Base-by-base conservation (phyloP, 2,113 vertebrate species). In the Reinhardtius hippoglossoides region DNA sequence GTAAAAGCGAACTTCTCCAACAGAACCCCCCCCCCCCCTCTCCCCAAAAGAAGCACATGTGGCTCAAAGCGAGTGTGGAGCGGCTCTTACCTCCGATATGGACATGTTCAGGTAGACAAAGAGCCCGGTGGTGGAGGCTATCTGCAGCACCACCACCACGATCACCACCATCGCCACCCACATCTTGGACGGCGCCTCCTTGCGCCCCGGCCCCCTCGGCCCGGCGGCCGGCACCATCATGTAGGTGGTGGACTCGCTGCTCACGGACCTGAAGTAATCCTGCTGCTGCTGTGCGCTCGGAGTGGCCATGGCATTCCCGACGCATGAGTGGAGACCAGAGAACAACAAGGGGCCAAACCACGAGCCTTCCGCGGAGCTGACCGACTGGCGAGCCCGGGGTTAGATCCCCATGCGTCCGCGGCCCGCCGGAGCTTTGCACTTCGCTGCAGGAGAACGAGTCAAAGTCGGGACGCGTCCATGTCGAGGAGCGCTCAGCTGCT, bases 61-160 rank as follows among this genome's bases (percentile, higher is more conserved):
- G 16, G 7, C 56, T 12, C 14, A 16, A 31, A 31, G 57, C 15
- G 12, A 58, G 13, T 26, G 4, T 7, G n/a, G 3, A 2, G 54
- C 21, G 9, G 31, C 46, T 56, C 93, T 86, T 90, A 95, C 95
- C 93, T 95, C 92, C 0, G 95, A 94, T 76, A 95, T 92, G 69
- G 95, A 95, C 94, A 95, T 95, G 86, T 95, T 95, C 80, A 95
- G 90, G 92, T 95, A 95, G 76, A 95, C 93, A 72, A 95, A 95
- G 60, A 95, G 93, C 59, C 94, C 95, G 0, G 95, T 94, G 76
- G 95, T 95, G 63, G 93, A 95, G 20, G 94, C 95, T 9, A 95
- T 93, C 82, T 95, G 95, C 80, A 95, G 84, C 20, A 95, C 94
- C 59, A 95, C 93, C 83, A 95, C 95, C 68, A 95, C 92, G 0